Evolutionary conservation across 2,888 invertebrate species (phyloP), one percentile per base, ranked within the genome.

Genomic region (Apamea monoglypha): DNA sequence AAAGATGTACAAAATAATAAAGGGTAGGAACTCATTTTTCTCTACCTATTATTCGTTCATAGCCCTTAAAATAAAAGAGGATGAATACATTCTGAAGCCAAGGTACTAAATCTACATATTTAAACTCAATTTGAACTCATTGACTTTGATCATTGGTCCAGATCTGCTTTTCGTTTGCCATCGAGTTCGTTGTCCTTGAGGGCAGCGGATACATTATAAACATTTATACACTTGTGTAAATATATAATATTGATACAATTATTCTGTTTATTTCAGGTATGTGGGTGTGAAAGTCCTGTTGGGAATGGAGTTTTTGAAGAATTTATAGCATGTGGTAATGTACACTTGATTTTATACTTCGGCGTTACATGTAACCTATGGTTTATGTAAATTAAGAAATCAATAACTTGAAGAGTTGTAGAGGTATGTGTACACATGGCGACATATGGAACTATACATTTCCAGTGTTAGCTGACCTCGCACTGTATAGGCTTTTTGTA

Each of bases 161-260:
- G 80, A 89, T 94, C 94, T 95, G 94, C 89, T 94, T 93, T 93
- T 91, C 92, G 92, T 94, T 91, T 88, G 89, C 87, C 76, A 84
- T 84, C 88, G 80, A 80, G 93, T 87, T 90, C 92, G 82, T 87
- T 91, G 92, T 91, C 92, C 92, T 92, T 90, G 87, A 68, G 75
- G 76, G 87, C 74, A 76, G 82, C 77, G 81, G 74, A 80, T 78
- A 82, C 67, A 78, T 73, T 76, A 82, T 72, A 82, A 77, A 82
- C 68, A 78, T 73, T 74, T 67, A 61, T 70, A 76, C 90, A 88
- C 77, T 86, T 88, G 88, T 89, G 79, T 84, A 80, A 81, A 88
- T 79, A 78, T 81, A 66, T 64, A 76, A 63, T 84, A 82, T 67
- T 89, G 63, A 88, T 83, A 67, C 72, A 53, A 53, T 81, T 70